A percentile compares a stretch with the other conserved stretches of the same genome.
These are phyloP conservation scores for Nothoprocta pentlandii DNA, from an alignment of 2,113 vertebrate species.

Conservation along the genomic window DNA sequence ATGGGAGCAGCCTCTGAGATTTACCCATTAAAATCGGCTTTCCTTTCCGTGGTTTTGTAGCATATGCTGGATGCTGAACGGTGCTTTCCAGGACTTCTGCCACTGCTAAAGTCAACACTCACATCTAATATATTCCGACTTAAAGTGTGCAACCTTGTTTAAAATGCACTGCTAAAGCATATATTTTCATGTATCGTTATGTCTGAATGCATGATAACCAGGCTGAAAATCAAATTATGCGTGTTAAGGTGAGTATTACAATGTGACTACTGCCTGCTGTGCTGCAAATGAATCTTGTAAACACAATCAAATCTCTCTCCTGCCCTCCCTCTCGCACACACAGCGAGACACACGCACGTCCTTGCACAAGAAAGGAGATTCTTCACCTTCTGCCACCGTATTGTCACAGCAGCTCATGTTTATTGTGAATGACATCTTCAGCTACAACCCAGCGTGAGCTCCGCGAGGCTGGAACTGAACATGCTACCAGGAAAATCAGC, in stretches of 20 bases:
- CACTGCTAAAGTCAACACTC: constrained; percentile 72
- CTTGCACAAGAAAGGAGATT: constrained; percentile 62
- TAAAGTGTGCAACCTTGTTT: constrained; percentile 88
- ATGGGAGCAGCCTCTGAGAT: neutral
- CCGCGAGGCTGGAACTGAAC: constrained; percentile 47
- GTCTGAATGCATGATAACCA: constrained; percentile 84
- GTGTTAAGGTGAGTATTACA: constrained; percentile 80
- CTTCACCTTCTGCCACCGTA: constrained; percentile 69
- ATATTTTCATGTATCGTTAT: constrained; percentile 84
- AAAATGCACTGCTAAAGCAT: constrained; percentile 88
- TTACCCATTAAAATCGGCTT: neutral
- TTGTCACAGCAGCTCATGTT: constrained; percentile 75
- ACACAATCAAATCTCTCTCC: constrained; percentile 80
- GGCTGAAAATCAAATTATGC: constrained; percentile 89
- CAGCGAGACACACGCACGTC: neutral
- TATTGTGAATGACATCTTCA: constrained; percentile 76
- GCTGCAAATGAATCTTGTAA: constrained; percentile 88
- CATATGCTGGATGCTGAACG: constrained; percentile 13
- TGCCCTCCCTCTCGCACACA: neutral
- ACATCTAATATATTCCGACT: constrained; percentile 81
- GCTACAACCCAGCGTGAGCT: constrained; percentile 55
- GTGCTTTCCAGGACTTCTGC: constrained; percentile 54
- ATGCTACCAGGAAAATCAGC: constrained; percentile 47
- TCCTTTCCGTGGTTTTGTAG: constrained; percentile 49
- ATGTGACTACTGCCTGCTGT: constrained; percentile 90